Evolutionary conservation across 2,113 vertebrate species (phyloP), one percentile per base, ranked within the genome.

Genomic region (Falco punctatus): DNA sequence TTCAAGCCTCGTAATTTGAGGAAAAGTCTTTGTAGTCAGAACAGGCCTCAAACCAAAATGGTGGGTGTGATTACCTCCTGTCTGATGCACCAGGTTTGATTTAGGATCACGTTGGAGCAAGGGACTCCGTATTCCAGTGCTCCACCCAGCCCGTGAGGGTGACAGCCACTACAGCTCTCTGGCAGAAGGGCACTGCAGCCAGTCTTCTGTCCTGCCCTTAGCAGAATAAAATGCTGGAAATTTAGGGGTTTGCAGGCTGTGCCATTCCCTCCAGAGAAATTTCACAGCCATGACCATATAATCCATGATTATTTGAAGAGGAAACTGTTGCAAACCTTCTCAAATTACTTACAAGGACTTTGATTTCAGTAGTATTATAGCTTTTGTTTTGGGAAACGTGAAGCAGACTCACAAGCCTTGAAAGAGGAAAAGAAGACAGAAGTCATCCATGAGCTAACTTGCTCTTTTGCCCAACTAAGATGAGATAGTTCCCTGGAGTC

Each of bases 401-500:
- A 89, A 94, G 58, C 15, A 72, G 61, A 49, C 19, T 82, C 70
- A 30, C 8, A 81, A 91, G 44, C 65, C 57, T 79, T 82, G 46
- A 61, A 84, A 91, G 40, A 69, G 62, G 58, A 79, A 94, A 86
- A 73, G 26, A 92, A 87, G 24, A 40, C 49, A 72, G 46, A 86
- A 96, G 67, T 90, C 54, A 77, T 62, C 54, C 71, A 73, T 55
- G 74, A 86, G 64, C 81, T 96, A 90, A 90, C 80, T 81, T 88
- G 48, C n/a, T 88, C 44, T 78, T 84, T 85, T 85, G 44, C 70
- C 42, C 69, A 81, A 5, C 26, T 75, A 62, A 90, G 28, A 54
- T 64, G 72, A 87, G 62, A 66, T 58, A 57, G 35, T 26, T 93
- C 79, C 82, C 74, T 42, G 51, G 46, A 94, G 73, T 61, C 57